Base-by-base conservation (phyloP, 2,113 vertebrate genomes). In the Dromaius novaehollandiae region DNA sequence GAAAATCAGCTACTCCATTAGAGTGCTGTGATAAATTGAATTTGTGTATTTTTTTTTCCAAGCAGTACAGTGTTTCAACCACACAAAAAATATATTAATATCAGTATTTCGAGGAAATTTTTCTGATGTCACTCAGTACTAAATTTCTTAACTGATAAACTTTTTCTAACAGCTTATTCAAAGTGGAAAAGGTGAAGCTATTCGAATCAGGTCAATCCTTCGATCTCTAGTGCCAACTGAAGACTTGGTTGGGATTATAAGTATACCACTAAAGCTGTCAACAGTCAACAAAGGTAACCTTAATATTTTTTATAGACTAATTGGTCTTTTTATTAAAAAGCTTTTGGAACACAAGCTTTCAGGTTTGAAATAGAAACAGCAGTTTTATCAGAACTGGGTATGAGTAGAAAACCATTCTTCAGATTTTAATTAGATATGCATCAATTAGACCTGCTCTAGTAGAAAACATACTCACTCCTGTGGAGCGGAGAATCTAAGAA, bases 131-230 rank as follows among this genome's bases (percentile, higher is more conserved):
- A 0, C 4, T 70, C 16, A 71, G 7, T 76, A 50, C 11, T 91
- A 65, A 66, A 53, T 79, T 68, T 91, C 70, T 74, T 80, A 75
- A 48, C 46, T 77, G 34, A 60, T 64, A 21, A 48, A 20, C 21
- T 76, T 91, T 84, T 92, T 53, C 94, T 96, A 55, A 82, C 97
- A 99, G 99, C 98, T 99, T 82, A 99, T 99, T 97, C 99, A 99
- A 97, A 99, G 99, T 88, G 99, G 99, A 55, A 99, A 99, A 98
- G 99, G 99, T n/a, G 99, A 99, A 98, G 99, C 99, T 88, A 98
- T 99, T 88, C 98, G 99, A 86, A 99, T 99, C 80, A 98, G 99
- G 74, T 99, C 99, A 89, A 99, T 99, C 89, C 98, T 99, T 95
- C 99, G 99, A 81, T 99, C 99, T 76, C 97, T 99, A n/a, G 99